These are phyloP conservation scores for Amphiprion clarkii DNA, from an alignment of 2,797 vertebrate genomes.

Conservation along the genomic window DNA sequence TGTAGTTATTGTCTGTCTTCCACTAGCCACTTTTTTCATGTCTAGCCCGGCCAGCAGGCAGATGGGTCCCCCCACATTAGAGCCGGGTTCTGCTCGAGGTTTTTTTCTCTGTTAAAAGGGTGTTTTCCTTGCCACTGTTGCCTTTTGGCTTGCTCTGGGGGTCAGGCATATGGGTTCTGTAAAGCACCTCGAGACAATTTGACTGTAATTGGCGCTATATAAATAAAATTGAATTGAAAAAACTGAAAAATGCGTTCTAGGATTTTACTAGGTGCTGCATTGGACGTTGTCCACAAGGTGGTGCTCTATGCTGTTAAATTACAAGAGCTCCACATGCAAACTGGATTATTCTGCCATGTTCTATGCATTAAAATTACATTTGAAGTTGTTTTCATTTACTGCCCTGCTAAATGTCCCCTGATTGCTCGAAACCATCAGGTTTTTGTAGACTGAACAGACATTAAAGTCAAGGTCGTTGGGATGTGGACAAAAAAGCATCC, in stretches of 20 bases:
- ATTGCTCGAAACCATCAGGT: background rate
- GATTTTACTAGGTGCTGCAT: background rate
- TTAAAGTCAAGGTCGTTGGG: no score
- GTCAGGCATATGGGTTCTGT: no score
- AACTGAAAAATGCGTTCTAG: background rate
- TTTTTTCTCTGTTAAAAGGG: no score
- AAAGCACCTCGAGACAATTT: no score
- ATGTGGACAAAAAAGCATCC: no score
- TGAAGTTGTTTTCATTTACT: background rate
- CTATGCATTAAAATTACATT: background rate
- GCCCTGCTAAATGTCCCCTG: background rate
- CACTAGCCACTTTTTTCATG: background rate
- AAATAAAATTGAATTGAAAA: no score
- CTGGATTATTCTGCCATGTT: background rate
- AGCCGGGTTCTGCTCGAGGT: no score
- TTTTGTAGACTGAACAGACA: background rate
- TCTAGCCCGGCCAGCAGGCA: no score
- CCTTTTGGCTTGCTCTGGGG: no score
- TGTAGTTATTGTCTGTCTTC: background rate
- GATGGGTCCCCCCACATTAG: no score
- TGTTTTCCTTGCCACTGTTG: no score
- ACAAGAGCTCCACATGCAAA: background rate
- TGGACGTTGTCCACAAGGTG: conserved; percentile 53
- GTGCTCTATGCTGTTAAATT: background rate
- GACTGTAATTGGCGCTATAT: no score